Evolutionary conservation across 2,888 invertebrate species (phyloP).

Genomic region (Tortrix viridana): DNA sequence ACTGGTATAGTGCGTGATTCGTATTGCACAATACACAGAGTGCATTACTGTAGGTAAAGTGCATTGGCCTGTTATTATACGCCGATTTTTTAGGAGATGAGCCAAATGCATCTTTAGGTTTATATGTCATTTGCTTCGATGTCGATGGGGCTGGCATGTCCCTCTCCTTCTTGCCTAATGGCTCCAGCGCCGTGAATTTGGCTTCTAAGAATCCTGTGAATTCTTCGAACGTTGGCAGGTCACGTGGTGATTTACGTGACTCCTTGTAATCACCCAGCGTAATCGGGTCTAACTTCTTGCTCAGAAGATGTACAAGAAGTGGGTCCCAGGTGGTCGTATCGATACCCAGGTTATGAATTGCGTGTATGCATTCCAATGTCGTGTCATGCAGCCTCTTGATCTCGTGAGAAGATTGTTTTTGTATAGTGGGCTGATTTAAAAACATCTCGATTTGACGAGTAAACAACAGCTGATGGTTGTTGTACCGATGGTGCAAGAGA

Average conservation of each 20-base stretch:
- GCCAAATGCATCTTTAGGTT: neutral
- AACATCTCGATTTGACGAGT: neutral
- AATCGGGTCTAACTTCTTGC: conserved; percentile 1
- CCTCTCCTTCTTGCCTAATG: neutral
- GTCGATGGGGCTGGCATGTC: neutral
- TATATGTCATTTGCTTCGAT: neutral
- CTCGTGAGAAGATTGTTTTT: neutral
- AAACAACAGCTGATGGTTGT: conserved; percentile 25
- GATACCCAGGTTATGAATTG: conserved; percentile 2
- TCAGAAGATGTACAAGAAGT: conserved; percentile 5
- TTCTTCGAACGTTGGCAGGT: conserved; percentile 11
- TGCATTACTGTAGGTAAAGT: neutral
- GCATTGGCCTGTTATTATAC: neutral
- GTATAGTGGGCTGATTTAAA: neutral
- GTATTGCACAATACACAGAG: conserved; percentile 36
- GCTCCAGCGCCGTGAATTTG: conserved; percentile 25
- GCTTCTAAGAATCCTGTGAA: conserved; percentile 16
- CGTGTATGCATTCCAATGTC: conserved; percentile 1
- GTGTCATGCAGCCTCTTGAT: conserved; percentile 2
- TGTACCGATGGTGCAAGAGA: conserved; percentile 18
- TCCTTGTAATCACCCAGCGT: conserved; percentile 16
- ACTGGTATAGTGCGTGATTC: conserved; percentile 38
- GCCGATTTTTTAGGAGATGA: neutral
- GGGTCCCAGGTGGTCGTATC: conserved; percentile 21
- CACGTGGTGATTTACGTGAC: conserved; percentile 6